Conservation (phyloP, 2,888 invertebrate species). For the Drosophila pseudotalamancana region DNA sequence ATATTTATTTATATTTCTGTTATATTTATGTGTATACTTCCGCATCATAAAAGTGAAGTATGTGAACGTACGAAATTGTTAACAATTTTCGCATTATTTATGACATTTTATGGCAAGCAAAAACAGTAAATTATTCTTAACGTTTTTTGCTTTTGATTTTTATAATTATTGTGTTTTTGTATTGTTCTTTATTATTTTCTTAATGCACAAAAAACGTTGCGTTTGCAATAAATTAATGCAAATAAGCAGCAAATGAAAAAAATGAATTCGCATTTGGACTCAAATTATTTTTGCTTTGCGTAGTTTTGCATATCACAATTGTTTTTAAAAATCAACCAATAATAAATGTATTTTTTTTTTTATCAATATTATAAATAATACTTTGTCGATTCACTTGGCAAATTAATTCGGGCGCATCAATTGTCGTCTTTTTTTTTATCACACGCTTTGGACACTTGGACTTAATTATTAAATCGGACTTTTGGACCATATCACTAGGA, state of each 20-base stretch:
- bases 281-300: slow-evolving; percentile 15
- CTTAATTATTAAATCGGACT: slow-evolving; percentile 13
- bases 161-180: slow-evolving; percentile 1
- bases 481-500: slow-evolving; percentile 2
- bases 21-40: slow-evolving; percentile 10
- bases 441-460: slow-evolving; percentile 41
- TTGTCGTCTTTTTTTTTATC: slow-evolving; percentile 38
- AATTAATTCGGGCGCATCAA: not conserved
- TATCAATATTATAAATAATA: not conserved
- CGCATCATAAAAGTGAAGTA: slow-evolving; percentile 11
- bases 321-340: slow-evolving; percentile 5
- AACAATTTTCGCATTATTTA: slow-evolving; percentile 31
- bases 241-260: slow-evolving; percentile 4
- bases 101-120: slow-evolving; percentile 20
- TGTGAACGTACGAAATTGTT: not conserved
- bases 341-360: not conserved
- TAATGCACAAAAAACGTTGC: slow-evolving; percentile 31
- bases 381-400: not conserved
- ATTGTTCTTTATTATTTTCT: slow-evolving; percentile 21
- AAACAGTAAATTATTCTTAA: not conserved
- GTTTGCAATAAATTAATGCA: slow-evolving; percentile 25
- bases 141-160: not conserved
- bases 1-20: not conserved
- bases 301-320: slow-evolving; percentile 14
- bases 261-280: slow-evolving; percentile 41